Base-by-base conservation (phyloP, 1,140 invertebrate genomes). In the Macrostomum lignano region DNA sequence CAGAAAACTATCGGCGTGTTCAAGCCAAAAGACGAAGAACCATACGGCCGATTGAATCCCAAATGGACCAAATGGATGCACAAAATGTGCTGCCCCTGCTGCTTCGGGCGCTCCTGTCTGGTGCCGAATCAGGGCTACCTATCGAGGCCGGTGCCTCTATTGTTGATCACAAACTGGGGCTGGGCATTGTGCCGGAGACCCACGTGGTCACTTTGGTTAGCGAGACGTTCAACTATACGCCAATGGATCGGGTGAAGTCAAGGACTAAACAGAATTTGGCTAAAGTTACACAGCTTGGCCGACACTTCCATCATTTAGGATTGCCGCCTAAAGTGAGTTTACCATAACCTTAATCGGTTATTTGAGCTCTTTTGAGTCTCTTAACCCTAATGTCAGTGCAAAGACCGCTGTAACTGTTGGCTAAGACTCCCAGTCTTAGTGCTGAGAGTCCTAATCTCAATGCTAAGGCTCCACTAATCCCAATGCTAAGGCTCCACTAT, bases 1-100 rank as follows among this genome's bases (percentile, higher is more conserved):
- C 19, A 33, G 32, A 19, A 33, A 33, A 33, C 13, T n/a, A 9
- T 13, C 17, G 82, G 72, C 22, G 84, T 96, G 13, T 96, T 94
- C 52, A 96, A 96, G 51, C 86, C 86, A 7, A 94, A 94, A 62
- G 84, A 98, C 62, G 88, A 98, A 58, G 88, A 98, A 54, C 91
- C 91, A 2, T 96, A 94, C 54, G 88, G 86, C 9, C 64, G 78
- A 44, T 61, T 96, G 39, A 98, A 98, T 64, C 91, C 91, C 23
- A 98, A 98, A 62, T 98, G 91, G 88, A 94, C 82, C 2, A 98
- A 98, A 63, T 96, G 84, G 79, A 78, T 96, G 40, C 88, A 98
- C 61, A 91, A 93, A 60, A 58, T 91, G 25, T 93, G 86, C 52
- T 96, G 88, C 63, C 88, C 91, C 0, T 96, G 91, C 52, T 96